Evolutionary conservation across 2,113 vertebrate species (phyloP).

Genomic region (Mirza zaza): DNA sequence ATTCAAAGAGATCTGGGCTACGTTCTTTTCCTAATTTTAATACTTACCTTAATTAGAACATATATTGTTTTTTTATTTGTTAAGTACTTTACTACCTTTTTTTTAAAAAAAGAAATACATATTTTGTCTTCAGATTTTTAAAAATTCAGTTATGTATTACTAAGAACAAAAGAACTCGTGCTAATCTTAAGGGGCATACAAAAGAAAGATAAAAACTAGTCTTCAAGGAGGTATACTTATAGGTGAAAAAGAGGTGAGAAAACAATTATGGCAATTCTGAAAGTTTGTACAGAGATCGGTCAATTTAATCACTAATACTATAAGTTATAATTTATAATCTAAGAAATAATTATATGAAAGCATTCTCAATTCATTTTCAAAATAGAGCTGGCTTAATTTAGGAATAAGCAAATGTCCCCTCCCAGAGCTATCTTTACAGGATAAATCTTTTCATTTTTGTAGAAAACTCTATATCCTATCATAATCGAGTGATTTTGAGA

Average conservation of each 20-base stretch:
- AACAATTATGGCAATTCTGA: background rate
- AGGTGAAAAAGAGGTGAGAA: background rate
- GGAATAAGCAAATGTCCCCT: background rate
- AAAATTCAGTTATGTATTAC: background rate
- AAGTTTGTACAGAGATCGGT: background rate
- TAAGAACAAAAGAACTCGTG: constrained; percentile 36
- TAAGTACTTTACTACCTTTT: background rate
- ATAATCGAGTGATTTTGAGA: background rate
- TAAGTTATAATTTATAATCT: constrained; percentile 9
- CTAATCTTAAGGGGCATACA: background rate
- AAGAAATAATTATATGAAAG: constrained; percentile 17
- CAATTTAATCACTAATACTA: constrained; percentile 29
- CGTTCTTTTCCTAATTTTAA: constrained; percentile 16
- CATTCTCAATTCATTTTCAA: constrained; percentile 8
- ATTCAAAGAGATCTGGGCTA: background rate
- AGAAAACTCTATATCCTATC: background rate
- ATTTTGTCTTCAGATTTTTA: background rate
- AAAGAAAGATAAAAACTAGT: constrained; percentile 31
- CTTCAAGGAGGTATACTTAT: background rate
- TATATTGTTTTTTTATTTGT: background rate
- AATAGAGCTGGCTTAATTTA: background rate
- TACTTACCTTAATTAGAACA: background rate
- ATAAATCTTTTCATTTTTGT: background rate
- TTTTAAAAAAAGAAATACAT: background rate
- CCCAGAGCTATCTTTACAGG: background rate